Conservation (phyloP, 2,797 vertebrate genomes). For the Helarctos malayanus region DNA sequence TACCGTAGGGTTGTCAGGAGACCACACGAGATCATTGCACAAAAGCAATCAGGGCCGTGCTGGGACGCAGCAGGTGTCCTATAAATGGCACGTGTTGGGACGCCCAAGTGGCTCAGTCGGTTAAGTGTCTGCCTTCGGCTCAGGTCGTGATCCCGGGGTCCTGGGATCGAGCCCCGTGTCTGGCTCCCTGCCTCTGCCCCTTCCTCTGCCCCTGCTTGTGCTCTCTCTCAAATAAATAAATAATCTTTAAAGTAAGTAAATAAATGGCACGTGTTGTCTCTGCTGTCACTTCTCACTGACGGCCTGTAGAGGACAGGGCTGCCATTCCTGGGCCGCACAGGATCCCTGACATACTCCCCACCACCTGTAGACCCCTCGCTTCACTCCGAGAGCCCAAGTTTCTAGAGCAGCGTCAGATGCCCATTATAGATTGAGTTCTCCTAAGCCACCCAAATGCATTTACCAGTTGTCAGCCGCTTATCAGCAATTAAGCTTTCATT, state of each 20-base stretch:
- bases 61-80: neutral
- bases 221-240: neutral
- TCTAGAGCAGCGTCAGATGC: neutral
- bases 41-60: fast-evolving
- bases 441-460: neutral
- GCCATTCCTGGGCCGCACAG: neutral
- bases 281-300: neutral
- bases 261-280: neutral
- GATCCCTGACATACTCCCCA: neutral
- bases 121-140: neutral
- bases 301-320: fast-evolving
- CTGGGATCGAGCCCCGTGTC: neutral
- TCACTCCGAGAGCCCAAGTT: neutral
- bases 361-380: neutral
- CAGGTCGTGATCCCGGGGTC: neutral
- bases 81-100: neutral
- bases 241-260: neutral
- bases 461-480: constrained; percentile 69
- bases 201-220: neutral
- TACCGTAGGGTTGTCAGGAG: fast-evolving
- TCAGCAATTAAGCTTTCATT: constrained; percentile 72
- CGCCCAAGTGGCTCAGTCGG: fast-evolving
- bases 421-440: neutral
- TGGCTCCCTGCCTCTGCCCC: neutral
- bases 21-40: fast-evolving